Evolutionary conservation across 2,888 invertebrate species (phyloP).

Genomic region (Fabriciana adippe): DNA sequence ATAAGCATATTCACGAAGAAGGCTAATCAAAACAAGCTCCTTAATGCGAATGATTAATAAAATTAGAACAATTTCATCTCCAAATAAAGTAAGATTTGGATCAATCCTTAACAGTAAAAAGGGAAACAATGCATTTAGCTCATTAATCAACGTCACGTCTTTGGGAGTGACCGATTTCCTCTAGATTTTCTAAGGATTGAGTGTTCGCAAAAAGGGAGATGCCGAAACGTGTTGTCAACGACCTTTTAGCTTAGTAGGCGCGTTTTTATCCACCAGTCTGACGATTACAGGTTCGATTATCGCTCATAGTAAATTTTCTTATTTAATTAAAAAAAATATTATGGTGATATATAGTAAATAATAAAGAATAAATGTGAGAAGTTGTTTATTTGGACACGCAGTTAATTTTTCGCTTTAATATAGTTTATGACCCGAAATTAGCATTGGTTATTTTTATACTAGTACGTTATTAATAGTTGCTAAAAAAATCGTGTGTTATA

Average conservation of each 20-base stretch:
- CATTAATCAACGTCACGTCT: constrained; percentile 65
- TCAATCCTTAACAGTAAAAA: constrained; percentile 32
- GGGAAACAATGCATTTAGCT: constrained; percentile 60
- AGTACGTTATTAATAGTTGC: too few relatives aligned
- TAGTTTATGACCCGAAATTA: too few relatives aligned
- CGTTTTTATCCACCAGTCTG: not conserved
- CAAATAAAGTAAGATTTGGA: constrained; percentile 44
- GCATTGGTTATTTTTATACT: not conserved
- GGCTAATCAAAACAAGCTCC: too few relatives aligned
- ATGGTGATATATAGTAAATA: too few relatives aligned
- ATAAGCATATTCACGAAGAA: too few relatives aligned
- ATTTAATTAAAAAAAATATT: too few relatives aligned
- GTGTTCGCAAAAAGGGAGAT: constrained; percentile 6
- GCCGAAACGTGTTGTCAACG: constrained; percentile 8
- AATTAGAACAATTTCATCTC: constrained; percentile 3
- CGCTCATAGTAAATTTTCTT: too few relatives aligned
- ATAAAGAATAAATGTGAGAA: too few relatives aligned
- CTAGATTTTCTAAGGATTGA: constrained; percentile 40
- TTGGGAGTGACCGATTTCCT: constrained; percentile 60
- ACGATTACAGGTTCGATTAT: too few relatives aligned
- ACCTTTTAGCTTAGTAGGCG: constrained; percentile 1
- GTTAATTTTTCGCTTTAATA: too few relatives aligned
- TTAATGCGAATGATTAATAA: constrained; percentile 21
- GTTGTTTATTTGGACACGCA: too few relatives aligned
- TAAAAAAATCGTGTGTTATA: too few relatives aligned